Conservation (phyloP, 2,888 invertebrate genomes). For the Cataglyphis albicans region DNA sequence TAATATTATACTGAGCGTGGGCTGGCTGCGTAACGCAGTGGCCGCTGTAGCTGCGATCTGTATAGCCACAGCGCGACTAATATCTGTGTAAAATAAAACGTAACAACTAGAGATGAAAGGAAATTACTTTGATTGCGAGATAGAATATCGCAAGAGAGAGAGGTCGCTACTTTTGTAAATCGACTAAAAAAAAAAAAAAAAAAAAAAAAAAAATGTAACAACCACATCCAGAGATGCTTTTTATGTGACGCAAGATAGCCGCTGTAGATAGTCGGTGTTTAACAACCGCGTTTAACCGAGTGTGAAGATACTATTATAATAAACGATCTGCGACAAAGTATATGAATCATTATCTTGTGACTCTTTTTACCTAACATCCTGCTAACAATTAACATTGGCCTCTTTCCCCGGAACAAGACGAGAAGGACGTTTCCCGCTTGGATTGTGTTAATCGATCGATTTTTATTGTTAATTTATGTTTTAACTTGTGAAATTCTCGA, state of each 20-base stretch:
- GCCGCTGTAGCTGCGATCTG: slow-evolving; percentile 12
- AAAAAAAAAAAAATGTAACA: background rate
- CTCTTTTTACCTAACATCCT: slow-evolving; percentile 57
- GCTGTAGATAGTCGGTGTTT: slow-evolving; percentile 41
- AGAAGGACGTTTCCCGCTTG: background rate
- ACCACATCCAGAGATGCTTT: background rate
- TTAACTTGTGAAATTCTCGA: slow-evolving; percentile 5
- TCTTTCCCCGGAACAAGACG: background rate
- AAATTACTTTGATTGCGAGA: background rate
- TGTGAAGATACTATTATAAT: slow-evolving; percentile 66
- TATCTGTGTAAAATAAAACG: slow-evolving; percentile 27
- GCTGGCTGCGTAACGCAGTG: slow-evolving; percentile 41
- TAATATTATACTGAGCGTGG: slow-evolving; percentile 53
- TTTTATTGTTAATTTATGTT: slow-evolving; percentile 24
- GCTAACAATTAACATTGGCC: slow-evolving; percentile 50
- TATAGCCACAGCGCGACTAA: slow-evolving; percentile 31
- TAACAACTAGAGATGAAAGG: background rate
- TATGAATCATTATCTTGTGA: slow-evolving; percentile 23
- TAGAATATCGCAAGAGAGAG: background rate
- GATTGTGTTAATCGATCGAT: slow-evolving; percentile 32
- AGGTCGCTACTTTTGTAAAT: background rate
- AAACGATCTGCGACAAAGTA: slow-evolving; percentile 50
- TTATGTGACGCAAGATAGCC: slow-evolving; percentile 27
- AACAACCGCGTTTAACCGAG: slow-evolving; percentile 64
- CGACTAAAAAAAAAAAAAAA: background rate